Percentiles rank a stretch among this genome's conserved stretches.
phyloP scores from a whole-genome alignment of 2,797 vertebrate species.

The Choloepus didactylus region DNA sequence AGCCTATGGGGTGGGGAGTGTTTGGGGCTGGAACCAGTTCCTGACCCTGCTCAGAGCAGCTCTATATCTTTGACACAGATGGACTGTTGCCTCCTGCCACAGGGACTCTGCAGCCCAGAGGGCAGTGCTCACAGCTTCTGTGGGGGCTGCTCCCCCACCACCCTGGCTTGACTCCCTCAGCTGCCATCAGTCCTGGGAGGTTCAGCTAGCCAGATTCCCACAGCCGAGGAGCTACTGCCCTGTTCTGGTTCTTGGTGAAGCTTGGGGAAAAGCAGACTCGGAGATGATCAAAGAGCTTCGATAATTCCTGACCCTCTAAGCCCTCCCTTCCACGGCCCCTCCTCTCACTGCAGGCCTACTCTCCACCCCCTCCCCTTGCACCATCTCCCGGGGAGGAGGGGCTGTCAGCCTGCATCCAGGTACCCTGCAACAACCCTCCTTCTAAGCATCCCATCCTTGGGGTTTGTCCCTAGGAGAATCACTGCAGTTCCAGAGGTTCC shows the following conservation, averaged over 20 bases:
- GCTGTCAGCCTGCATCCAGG: neutral
- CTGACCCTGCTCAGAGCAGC: neutral
- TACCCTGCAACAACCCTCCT: neutral
- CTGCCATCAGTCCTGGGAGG: neutral
- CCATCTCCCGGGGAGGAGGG: rapidly evolving
- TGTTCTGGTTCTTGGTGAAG: neutral
- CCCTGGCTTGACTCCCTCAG: neutral
- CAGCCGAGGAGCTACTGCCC: neutral
- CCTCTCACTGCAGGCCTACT: rapidly evolving
- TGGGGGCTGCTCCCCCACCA: too few relatives aligned
- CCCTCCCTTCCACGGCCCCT: neutral
- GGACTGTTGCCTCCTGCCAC: neutral
- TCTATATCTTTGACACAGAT: neutral
- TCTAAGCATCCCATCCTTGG: neutral
- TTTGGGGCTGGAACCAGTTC: neutral
- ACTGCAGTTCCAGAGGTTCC: neutral
- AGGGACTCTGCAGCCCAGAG: neutral
- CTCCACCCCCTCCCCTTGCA: rapidly evolving
- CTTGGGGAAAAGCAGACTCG: neutral
- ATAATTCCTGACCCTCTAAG: neutral
- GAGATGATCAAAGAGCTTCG: neutral
- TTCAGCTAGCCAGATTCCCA: neutral
- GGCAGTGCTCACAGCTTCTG: neutral
- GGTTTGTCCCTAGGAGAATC: neutral
- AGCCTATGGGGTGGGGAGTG: too few relatives aligned